Conservation (phyloP, 2,888 invertebrate species). For the Spodoptera exigua region DNA sequence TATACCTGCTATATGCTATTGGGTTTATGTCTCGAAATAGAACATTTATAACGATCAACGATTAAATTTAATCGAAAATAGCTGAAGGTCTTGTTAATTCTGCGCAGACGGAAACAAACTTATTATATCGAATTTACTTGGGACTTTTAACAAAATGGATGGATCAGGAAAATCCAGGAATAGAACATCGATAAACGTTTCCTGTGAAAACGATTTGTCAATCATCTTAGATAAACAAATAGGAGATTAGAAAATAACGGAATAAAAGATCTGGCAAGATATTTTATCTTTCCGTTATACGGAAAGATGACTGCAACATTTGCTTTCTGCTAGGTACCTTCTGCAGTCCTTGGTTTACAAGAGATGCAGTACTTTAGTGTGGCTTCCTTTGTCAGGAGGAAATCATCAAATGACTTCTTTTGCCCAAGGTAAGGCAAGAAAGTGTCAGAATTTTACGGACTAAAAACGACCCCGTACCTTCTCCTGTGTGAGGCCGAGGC, state of each 20-base stretch:
- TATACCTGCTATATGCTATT: conserved; percentile 21
- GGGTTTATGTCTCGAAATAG: conserved; percentile 39
- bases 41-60: conserved; percentile 38
- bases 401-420: too few species aligned
- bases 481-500: too few species aligned
- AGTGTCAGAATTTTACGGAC: too few species aligned
- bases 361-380: too few species aligned
- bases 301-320: background rate
- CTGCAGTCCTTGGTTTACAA: too few species aligned
- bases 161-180: conserved; percentile 34
- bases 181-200: conserved; percentile 23
- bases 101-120: conserved; percentile 27
- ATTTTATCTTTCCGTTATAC: conserved; percentile 14
- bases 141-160: conserved; percentile 31
- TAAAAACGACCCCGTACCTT: too few species aligned
- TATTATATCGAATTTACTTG: conserved; percentile 38
- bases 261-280: conserved; percentile 5
- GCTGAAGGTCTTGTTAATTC: conserved; percentile 43
- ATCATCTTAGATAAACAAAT: conserved; percentile 30
- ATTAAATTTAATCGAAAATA: conserved; percentile 42
- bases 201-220: conserved; percentile 27
- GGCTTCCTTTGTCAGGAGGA: too few species aligned
- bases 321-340: background rate
- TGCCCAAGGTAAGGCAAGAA: too few species aligned
- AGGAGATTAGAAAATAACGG: conserved; percentile 11